A percentile compares a stretch with the other conserved stretches of the same genome.
These are phyloP conservation scores for Salmo trutta DNA, from an alignment of 2,797 vertebrate genomes.

Conservation along the genomic window DNA sequence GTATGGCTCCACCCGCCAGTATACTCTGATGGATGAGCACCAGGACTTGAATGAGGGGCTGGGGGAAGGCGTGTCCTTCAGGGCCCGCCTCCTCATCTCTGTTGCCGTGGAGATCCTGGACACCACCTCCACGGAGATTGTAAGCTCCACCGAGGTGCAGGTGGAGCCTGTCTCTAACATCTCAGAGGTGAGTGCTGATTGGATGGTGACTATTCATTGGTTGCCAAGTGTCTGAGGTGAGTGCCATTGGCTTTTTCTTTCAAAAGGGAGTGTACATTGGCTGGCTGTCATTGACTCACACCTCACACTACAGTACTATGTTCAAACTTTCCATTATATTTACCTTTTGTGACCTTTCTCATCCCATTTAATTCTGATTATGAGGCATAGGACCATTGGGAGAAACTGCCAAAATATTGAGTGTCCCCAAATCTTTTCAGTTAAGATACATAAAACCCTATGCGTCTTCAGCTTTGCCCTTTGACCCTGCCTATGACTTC, in stretches of 20 bases:
- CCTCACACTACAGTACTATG: neutral
- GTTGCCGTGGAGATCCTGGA: slow-evolving; percentile 93
- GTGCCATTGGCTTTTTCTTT: neutral
- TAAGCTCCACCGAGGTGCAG: slow-evolving; percentile 89
- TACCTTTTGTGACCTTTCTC: neutral
- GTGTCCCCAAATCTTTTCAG: neutral
- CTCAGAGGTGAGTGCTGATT: slow-evolving; percentile 80
- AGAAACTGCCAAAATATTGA: slow-evolving; percentile 74
- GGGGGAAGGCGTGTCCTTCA: slow-evolving; percentile 94
- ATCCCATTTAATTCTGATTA: slow-evolving; percentile 56
- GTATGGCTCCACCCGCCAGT: slow-evolving; percentile 95
- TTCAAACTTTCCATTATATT: neutral
- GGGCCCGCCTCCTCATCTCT: slow-evolving; percentile 88
- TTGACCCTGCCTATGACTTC: neutral
- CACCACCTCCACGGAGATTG: slow-evolving; percentile 84
- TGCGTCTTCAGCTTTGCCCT: neutral
- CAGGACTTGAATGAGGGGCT: slow-evolving; percentile 96
- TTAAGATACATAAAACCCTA: neutral
- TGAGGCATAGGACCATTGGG: slow-evolving; percentile 71
- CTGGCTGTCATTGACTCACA: neutral
- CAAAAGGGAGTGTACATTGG: neutral
- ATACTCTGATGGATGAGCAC: slow-evolving; percentile 94
- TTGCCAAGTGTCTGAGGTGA: neutral
- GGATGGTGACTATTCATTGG: neutral
- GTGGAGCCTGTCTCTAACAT: slow-evolving; percentile 86